These are phyloP conservation scores for Lasioglossum vierecki DNA, from an alignment of 2,888 invertebrate genomes.

Conservation along the genomic window DNA sequence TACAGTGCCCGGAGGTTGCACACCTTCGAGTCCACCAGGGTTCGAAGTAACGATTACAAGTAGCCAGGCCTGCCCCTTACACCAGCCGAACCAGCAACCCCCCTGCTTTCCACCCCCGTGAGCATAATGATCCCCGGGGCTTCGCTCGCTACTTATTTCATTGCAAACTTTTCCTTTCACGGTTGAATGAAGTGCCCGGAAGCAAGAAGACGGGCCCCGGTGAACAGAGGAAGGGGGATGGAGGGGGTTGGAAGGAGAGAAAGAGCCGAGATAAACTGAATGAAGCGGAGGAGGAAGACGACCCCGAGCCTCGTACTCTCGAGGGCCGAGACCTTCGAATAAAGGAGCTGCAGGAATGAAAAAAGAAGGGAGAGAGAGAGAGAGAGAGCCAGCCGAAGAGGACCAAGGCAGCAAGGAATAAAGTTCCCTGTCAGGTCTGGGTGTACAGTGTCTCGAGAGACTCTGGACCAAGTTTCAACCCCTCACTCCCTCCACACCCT, in stretches of 20 bases:
- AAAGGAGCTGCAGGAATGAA: conserved; percentile 52
- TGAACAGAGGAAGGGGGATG: background rate
- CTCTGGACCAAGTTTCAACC: conserved; percentile 63
- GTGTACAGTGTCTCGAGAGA: conserved; percentile 67
- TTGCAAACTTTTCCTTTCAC: conserved; percentile 71
- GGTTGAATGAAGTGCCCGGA: conserved; percentile 62
- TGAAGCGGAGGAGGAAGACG: conserved; percentile 55
- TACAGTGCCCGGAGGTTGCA: conserved; percentile 1
- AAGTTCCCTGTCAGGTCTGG: conserved; percentile 67
- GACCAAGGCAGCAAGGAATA: conserved; percentile 61
- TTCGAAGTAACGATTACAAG: conserved; percentile 52
- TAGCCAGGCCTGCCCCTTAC: conserved; percentile 26
- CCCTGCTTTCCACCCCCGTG: background rate
- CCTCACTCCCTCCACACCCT: background rate
- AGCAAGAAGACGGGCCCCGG: conserved; percentile 52
- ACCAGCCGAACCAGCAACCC: background rate
- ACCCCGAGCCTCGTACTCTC: conserved; percentile 48
- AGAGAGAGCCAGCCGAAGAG: conserved; percentile 15
- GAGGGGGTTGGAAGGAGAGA: conserved; percentile 17
- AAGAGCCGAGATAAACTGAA: conserved; percentile 57
- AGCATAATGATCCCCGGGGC: conserved; percentile 68
- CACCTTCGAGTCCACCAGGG: conserved; percentile 20
- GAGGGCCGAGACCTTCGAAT: conserved; percentile 65
- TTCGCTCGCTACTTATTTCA: conserved; percentile 68
- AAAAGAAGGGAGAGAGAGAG: conserved; percentile 29